A percentile compares a stretch with the other conserved stretches of the same genome.
phyloP scores from a whole-genome alignment of 2,888 invertebrate genomes.

The Agrochola lychnidis region DNA sequence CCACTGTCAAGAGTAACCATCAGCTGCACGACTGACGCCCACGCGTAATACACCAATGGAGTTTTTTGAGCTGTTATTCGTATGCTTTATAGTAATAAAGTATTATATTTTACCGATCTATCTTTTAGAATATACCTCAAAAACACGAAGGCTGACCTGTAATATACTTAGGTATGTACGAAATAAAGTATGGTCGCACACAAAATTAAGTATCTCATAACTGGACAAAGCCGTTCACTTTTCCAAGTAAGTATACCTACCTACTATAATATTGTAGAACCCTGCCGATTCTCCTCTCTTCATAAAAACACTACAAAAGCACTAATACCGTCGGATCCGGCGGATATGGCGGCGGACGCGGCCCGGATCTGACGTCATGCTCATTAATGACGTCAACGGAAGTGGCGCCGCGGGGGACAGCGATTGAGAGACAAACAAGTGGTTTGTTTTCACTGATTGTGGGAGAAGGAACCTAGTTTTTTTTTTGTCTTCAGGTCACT shows the following conservation, averaged over 20 bases:
- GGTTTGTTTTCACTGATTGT: background rate
- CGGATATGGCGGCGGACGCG: constrained; percentile 23
- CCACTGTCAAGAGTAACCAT: background rate
- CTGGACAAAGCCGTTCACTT: background rate
- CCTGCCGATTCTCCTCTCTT: background rate
- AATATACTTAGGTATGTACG: background rate
- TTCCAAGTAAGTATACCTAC: background rate
- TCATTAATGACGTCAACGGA: constrained; percentile 16
- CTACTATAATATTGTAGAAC: background rate
- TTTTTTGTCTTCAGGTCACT: background rate
- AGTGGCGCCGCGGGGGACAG: constrained; percentile 6
- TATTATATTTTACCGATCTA: background rate
- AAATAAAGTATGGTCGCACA: background rate
- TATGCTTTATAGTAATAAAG: background rate
- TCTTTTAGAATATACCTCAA: background rate
- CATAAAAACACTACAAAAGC: constrained; percentile 26
- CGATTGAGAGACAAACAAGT: constrained; percentile 18
- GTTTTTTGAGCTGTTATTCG: background rate
- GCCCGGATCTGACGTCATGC: constrained; percentile 32
- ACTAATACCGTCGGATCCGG: constrained; percentile 22
- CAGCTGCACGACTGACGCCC: background rate
- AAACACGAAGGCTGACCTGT: background rate
- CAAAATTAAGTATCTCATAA: background rate
- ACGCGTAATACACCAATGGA: background rate
- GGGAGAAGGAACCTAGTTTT: background rate